Evolutionary conservation across 2,797 vertebrate species (phyloP), one percentile per base, ranked within the genome.

Genomic region (Phataginus tricuspis): DNA sequence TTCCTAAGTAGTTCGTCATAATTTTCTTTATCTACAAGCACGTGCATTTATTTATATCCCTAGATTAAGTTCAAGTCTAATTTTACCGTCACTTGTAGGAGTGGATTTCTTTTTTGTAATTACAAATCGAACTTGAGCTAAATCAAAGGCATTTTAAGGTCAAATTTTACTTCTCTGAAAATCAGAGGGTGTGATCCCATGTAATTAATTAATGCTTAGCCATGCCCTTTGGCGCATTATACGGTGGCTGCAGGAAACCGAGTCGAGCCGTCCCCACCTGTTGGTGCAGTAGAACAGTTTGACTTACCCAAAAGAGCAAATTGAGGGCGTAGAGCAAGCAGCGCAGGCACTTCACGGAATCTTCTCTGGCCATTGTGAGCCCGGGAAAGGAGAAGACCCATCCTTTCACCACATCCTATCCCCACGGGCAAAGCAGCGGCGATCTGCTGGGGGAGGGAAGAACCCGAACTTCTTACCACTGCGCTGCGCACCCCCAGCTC

Each of bases 241-340:
- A 93, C 90, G 80, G 89, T 59, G 86, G 88, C 80, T 84, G 91
- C 16, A 96, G 98, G 97, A 98, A 98, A 85, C 91, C 85, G 90
- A 96, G 96, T 95, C 92, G 93, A 89, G 95, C 86, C 86, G 78
- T 61, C 88, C 90, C 97, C 99, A 99, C 98, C 99, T 99, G 99
- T 98, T 98, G 97, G 94, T 83, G 94, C 94, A n/a, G 49, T 29
- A 31, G 55, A 75, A 61, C 79, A 79, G 0, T 64, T 69, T 7
- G 90, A 98, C 99, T 99, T 99, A 99, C 99, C 99, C 99, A 99
- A 98, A 99, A 99, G 90, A 99, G 99, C 97, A 99, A 98, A 98
- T 99, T 99, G 98, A 99, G 99, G 79, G 99, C 99, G 97, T 99
- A 99, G 85, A 99, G 99, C 97, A 99, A 98, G 92, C 99, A 99